Evolutionary conservation across 2,888 invertebrate genomes (phyloP).

Genomic region (Hemicrepidius hirtus): DNA sequence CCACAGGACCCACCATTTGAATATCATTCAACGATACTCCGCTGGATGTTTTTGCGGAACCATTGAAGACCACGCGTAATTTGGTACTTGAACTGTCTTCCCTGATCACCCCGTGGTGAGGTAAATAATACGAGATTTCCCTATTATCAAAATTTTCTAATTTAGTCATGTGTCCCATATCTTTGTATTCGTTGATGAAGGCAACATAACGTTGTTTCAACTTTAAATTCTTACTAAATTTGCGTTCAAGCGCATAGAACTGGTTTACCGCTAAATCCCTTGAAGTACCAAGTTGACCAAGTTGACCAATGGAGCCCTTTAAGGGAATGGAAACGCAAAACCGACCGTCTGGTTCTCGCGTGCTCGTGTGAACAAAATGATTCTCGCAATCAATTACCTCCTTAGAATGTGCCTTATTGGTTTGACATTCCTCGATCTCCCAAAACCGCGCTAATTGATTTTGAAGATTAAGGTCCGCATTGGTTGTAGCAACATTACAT

Average conservation of each 20-base stretch:
- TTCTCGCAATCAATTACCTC: conserved; percentile 55
- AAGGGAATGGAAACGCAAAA: conserved; percentile 59
- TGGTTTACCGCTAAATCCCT: conserved; percentile 51
- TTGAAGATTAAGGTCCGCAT: not conserved
- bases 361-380: conserved; percentile 54
- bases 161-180: too few relatives aligned
- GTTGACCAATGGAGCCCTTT: conserved; percentile 39
- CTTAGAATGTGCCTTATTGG: not conserved
- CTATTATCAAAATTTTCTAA: too few relatives aligned
- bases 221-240: conserved; percentile 46
- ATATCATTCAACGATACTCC: too few relatives aligned
- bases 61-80: too few relatives aligned
- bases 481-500: not conserved
- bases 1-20: too few relatives aligned
- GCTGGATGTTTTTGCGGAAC: too few relatives aligned
- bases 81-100: too few relatives aligned
- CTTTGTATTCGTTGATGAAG: too few relatives aligned
- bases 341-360: conserved; percentile 52
- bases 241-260: conserved; percentile 53
- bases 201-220: conserved; percentile 46
- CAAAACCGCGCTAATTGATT: conserved; percentile 56
- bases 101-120: conserved; percentile 65
- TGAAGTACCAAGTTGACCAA: conserved; percentile 58
- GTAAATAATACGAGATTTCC: too few relatives aligned
- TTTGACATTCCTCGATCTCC: conserved; percentile 57